phyloP scores from a whole-genome alignment of 2,113 vertebrate genomes.

The Myiagra hebetior region DNA sequence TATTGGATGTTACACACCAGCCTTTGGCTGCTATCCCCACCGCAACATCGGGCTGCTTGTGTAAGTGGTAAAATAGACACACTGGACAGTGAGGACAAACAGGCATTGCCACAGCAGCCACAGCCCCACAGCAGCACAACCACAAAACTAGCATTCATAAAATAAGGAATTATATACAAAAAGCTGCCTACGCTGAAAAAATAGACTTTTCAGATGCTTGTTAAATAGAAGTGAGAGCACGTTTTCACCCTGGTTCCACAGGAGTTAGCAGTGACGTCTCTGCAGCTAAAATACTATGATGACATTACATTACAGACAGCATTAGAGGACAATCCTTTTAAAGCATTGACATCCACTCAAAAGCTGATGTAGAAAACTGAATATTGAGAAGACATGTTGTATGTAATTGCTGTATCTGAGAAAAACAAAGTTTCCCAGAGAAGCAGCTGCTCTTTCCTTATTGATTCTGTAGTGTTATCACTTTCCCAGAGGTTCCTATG shows the following conservation, averaged over 20 bases:
- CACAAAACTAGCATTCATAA: slow-evolving; percentile 79
- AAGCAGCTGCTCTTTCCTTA: background rate
- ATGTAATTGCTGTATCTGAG: background rate
- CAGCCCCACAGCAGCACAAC: slow-evolving; percentile 66
- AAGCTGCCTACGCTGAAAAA: background rate
- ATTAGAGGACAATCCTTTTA: background rate
- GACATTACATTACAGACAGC: background rate
- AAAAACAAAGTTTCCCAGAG: background rate
- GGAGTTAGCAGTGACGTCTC: background rate
- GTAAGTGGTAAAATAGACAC: slow-evolving; percentile 60
- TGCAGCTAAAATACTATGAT: background rate
- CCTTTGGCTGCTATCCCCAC: slow-evolving; percentile 65
- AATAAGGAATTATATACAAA: slow-evolving; percentile 65
- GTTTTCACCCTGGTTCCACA: background rate
- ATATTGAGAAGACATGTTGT: background rate
- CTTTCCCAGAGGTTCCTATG: background rate
- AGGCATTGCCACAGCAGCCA: slow-evolving; percentile 70
- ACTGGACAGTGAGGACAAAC: slow-evolving; percentile 76
- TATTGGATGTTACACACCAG: background rate
- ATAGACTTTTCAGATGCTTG: background rate
- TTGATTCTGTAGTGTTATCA: background rate
- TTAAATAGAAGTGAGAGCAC: background rate
- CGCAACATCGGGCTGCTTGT: slow-evolving; percentile 67
- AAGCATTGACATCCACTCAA: background rate
- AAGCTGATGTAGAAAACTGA: background rate